These are phyloP conservation scores for Gambusia yucatana DNA, from an alignment of 2,797 vertebrate genomes.

Conservation along the genomic window DNA sequence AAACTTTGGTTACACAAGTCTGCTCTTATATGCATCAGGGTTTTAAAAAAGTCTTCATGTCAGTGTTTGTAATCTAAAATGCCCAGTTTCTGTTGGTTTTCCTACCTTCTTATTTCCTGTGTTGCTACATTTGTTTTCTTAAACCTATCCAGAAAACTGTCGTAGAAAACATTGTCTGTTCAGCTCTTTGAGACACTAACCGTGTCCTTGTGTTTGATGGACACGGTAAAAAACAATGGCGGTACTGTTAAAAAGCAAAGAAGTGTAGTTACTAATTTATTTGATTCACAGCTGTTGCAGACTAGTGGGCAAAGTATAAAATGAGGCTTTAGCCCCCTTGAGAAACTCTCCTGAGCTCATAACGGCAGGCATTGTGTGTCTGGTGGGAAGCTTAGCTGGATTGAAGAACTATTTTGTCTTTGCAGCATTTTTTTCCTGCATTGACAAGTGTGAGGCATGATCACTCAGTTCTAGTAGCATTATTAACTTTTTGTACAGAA, in stretches of 20 bases:
- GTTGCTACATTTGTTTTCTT: conserved; percentile 12
- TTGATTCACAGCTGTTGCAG: conserved; percentile 34
- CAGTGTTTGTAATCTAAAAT: conserved; percentile 18
- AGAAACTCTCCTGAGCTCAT: conserved; percentile 27
- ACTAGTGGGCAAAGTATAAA: conserved; percentile 16
- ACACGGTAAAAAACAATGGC: too few relatives aligned
- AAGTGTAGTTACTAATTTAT: conserved; percentile 25
- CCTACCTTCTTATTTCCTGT: conserved; percentile 2
- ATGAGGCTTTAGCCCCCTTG: conserved; percentile 11
- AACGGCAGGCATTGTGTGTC: conserved; percentile 34
- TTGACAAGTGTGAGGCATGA: not conserved
- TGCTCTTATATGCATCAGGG: not conserved
- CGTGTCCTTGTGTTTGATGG: not conserved
- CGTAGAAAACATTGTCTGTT: conserved; percentile 12
- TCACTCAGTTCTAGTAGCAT: not conserved
- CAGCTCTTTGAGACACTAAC: not conserved
- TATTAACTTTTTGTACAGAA: conserved; percentile 3
- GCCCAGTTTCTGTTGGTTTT: conserved; percentile 7
- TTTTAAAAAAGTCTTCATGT: not conserved
- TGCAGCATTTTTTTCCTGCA: not conserved
- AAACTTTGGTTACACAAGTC: conserved; percentile 19
- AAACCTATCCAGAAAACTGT: conserved; percentile 26
- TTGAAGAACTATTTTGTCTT: conserved; percentile 31
- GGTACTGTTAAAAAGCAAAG: conserved; percentile 16
- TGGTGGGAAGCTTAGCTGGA: conserved; percentile 36